Evolutionary conservation across 2,888 invertebrate species (phyloP).

Genomic region (Lucinisca nassula): DNA sequence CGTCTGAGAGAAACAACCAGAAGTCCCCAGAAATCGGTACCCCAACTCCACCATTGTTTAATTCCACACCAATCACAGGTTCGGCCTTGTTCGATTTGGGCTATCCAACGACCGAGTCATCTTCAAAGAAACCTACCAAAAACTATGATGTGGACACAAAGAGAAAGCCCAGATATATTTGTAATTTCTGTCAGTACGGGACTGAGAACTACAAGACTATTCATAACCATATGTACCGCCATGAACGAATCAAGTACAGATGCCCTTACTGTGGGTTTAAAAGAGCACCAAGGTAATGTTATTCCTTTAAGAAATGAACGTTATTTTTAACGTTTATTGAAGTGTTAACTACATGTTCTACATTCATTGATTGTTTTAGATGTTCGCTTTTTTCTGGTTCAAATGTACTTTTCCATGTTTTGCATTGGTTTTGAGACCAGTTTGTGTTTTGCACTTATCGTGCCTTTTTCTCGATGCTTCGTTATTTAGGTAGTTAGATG

Average conservation of each 20-base stretch:
- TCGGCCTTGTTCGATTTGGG: neutral
- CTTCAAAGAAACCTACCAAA: constrained; percentile 45
- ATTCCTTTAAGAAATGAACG: too few species aligned
- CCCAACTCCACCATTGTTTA: neutral
- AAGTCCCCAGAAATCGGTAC: neutral
- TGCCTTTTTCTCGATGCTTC: too few species aligned
- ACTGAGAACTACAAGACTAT: constrained; percentile 70
- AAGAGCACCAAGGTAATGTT: constrained; percentile 60
- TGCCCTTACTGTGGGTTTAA: constrained; percentile 69
- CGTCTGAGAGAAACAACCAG: neutral
- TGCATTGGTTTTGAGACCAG: too few species aligned
- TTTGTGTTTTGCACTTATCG: too few species aligned
- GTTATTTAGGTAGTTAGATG: too few species aligned
- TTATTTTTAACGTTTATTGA: too few species aligned
- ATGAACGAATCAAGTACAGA: constrained; percentile 62
- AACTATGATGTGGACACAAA: constrained; percentile 59
- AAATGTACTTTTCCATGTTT: too few species aligned
- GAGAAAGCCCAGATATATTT: constrained; percentile 58
- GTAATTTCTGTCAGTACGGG: constrained; percentile 63
- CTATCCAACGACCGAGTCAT: neutral
- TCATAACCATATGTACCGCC: constrained; percentile 69
- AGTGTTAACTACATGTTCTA: too few species aligned
- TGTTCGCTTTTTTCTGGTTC: too few species aligned
- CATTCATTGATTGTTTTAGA: too few species aligned
- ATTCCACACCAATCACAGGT: neutral